Percentiles rank a stretch among this genome's conserved stretches.
These are phyloP conservation scores for Oconnorella tubifera DNA, from an alignment of 2,888 invertebrate species.

Conservation along the genomic window DNA sequence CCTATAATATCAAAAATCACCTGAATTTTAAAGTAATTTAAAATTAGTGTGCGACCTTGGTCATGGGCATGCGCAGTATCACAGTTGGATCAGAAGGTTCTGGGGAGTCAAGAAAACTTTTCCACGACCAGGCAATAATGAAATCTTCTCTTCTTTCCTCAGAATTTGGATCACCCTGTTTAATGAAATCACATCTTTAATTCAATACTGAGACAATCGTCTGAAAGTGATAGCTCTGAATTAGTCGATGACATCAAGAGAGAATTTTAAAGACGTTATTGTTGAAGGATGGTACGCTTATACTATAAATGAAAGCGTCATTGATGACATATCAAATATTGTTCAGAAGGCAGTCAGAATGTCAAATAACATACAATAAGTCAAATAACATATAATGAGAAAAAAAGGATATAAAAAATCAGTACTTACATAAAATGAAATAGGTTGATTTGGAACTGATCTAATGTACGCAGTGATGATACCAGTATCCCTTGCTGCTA, in stretches of 20 bases:
- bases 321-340: too few relatives aligned
- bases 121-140: constrained; percentile 26
- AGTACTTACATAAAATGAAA: constrained; percentile 19
- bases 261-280: too few relatives aligned
- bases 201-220: neutral
- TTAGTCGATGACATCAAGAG: too few relatives aligned
- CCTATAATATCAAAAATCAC: too few relatives aligned
- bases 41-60: constrained; percentile 19
- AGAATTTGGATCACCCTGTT: constrained; percentile 26
- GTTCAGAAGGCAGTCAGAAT: too few relatives aligned
- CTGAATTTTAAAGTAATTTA: too few relatives aligned
- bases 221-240: neutral
- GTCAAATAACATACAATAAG: too few relatives aligned
- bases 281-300: too few relatives aligned
- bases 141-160: constrained; percentile 16
- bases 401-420: too few relatives aligned
- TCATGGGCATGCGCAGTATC: constrained; percentile 28
- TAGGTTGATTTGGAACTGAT: constrained; percentile 25
- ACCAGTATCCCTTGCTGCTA: constrained; percentile 11
- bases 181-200: too few relatives aligned
- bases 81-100: constrained; percentile 13
- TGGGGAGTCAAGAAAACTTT: constrained; percentile 14
- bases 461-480: constrained; percentile 16
- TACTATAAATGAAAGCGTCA: too few relatives aligned
- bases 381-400: too few relatives aligned